Base-by-base conservation (phyloP, 1,140 invertebrate genomes). In the Drosophila rhopaloa region DNA sequence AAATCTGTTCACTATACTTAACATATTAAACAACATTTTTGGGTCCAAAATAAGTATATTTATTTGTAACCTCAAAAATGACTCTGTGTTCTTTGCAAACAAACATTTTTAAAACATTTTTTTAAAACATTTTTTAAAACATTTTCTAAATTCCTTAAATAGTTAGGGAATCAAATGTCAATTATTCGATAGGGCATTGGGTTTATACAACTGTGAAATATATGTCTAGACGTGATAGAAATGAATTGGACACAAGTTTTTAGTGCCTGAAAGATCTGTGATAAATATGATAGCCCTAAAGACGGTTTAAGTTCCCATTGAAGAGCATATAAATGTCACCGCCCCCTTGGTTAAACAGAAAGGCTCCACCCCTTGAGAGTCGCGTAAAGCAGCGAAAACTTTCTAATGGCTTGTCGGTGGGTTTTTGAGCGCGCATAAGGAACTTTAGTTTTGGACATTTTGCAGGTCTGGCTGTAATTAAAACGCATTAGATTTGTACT, bases 401-500 rank as follows among this genome's bases (percentile, higher is more conserved):
- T 71, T 71, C 67, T 71, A 71, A 71, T 58, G 67, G 29, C 48
- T 57, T 57, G 50, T 70, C 43, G 24, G 24, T 35, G 44, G 63
- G 40, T 29, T 47, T 57, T 56, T 10, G 38, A 43, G 40, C 16
- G 32, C 19, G 14, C n/a, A 19, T 16, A 71, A 71, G 37, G 38
- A 37, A 71, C 51, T 58, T 57, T 71, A 71, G 65, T 43, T 27
- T 43, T 24, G 67, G 51, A 70, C 44, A 71, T 37, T 58, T 57
- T 9, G 67, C 51, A 13, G 51, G 51, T 57, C n/a, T 16, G 4
- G n/a, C 13, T 47, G 70, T 65, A 73, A 75, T 76, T 75, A 75
- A 75, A 75, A 55, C 50, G 50, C 68, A 75, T 75, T 75, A 76
- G 73, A 77, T 79, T 72, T 47, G 54, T 63, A 19, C 48, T 62